A percentile compares a stretch with the other conserved stretches of the same genome.
phyloP scores from a whole-genome alignment of 2,888 invertebrate species.

The Drosophila percnosoma region DNA sequence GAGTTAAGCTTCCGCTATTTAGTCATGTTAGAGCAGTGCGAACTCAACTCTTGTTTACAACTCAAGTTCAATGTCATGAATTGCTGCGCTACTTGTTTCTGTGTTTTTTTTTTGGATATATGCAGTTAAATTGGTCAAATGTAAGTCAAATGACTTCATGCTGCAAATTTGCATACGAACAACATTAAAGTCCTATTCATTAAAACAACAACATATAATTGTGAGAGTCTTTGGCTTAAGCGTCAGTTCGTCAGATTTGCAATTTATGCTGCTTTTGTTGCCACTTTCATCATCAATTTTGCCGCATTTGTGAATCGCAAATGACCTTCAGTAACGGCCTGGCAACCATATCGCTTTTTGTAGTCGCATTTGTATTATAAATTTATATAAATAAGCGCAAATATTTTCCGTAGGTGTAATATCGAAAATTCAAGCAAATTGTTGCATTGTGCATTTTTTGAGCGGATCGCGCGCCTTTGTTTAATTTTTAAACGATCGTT shows the following conservation, averaged over 20 bases:
- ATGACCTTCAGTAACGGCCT: conserved; percentile 69
- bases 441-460: conserved; percentile 64
- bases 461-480: conserved; percentile 37
- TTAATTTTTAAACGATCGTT: conserved; percentile 22
- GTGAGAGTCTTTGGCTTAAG: conserved; percentile 6
- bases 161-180: conserved; percentile 65
- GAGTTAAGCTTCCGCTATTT: conserved; percentile 58
- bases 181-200: conserved; percentile 52
- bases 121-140: conserved; percentile 18
- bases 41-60: conserved; percentile 17
- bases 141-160: conserved; percentile 36
- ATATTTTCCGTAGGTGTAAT: conserved; percentile 40
- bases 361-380: neutral
- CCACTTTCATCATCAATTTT: conserved; percentile 68
- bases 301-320: conserved; percentile 29
- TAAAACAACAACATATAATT: conserved; percentile 34
- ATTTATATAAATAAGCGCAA: neutral
- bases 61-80: conserved; percentile 70
- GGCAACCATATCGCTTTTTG: conserved; percentile 16
- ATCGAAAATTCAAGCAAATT: conserved; percentile 58
- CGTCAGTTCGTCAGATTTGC: conserved; percentile 27
- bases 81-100: conserved; percentile 17
- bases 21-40: conserved; percentile 1
- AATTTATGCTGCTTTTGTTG: conserved; percentile 48
- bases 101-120: conserved; percentile 19